phyloP scores from a whole-genome alignment of 1,140 invertebrate genomes.

The Glossosoma conforme region DNA sequence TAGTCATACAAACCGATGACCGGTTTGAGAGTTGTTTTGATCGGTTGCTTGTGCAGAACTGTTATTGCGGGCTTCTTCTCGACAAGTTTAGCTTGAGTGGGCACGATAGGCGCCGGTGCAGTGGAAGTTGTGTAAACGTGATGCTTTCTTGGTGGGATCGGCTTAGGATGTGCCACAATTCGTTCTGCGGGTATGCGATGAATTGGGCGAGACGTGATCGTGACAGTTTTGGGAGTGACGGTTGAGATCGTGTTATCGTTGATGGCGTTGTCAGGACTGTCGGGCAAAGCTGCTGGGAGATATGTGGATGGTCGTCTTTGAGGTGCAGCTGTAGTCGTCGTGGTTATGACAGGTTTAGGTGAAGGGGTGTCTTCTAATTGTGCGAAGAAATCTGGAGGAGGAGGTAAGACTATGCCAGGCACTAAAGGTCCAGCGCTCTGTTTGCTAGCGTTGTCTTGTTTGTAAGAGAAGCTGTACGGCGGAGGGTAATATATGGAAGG shows the following conservation, averaged over 20 bases:
- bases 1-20: conserved; percentile 40
- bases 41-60: conserved; percentile 35
- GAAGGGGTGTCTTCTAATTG: conserved; percentile 49
- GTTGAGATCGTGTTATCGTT: conserved; percentile 21
- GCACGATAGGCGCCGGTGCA: conserved; percentile 39
- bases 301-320: conserved; percentile 34
- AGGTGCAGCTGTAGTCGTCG: conserved; percentile 36
- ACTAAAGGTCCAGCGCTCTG: conserved; percentile 81
- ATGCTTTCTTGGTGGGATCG: conserved; percentile 37
- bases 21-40: conserved; percentile 47
- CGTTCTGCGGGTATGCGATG: conserved; percentile 7
- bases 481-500: conserved; percentile 86
- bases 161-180: conserved; percentile 27
- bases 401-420: conserved; percentile 80
- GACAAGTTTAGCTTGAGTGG: conserved; percentile 37
- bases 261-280: conserved; percentile 16
- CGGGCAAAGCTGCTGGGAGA: conserved; percentile 37
- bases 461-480: conserved; percentile 81
- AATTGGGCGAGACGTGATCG: conserved; percentile 19
- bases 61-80: conserved; percentile 39
- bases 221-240: conserved; percentile 16
- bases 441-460: conserved; percentile 66
- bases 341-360: conserved; percentile 40
- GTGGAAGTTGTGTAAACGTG: conserved; percentile 42
- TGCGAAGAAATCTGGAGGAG: conserved; percentile 80